These are phyloP conservation scores for Mormoops blainvillei DNA, from an alignment of 2,113 vertebrate genomes.

Conservation along the genomic window DNA sequence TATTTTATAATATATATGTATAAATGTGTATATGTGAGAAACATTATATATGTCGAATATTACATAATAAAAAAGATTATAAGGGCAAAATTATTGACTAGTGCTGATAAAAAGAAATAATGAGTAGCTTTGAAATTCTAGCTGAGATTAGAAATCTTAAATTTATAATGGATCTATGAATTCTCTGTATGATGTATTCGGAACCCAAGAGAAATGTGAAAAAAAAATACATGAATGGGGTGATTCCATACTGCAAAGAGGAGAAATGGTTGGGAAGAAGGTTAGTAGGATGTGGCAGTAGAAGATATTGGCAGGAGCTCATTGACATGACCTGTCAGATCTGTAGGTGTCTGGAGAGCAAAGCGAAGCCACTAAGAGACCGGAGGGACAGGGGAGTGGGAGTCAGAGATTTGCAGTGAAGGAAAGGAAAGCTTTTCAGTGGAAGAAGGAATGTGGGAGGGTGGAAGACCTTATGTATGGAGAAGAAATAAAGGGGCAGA, in stretches of 20 bases:
- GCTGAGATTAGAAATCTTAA: background rate
- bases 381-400: background rate
- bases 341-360: background rate
- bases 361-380: background rate
- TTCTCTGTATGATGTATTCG: background rate
- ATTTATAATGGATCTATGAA: background rate
- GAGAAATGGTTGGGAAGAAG: background rate
- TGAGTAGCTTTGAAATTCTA: constrained; percentile 11
- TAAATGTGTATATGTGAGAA: background rate
- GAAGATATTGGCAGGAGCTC: background rate
- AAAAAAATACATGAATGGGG: background rate
- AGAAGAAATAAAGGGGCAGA: background rate
- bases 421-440: background rate
- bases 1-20: background rate
- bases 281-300: background rate
- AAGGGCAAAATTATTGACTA: background rate
- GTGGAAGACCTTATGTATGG: background rate
- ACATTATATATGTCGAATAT: background rate
- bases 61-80: background rate
- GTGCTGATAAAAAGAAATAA: background rate
- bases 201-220: background rate
- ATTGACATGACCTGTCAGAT: background rate
- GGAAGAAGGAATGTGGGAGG: background rate
- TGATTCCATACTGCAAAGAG: background rate
- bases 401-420: background rate